Evolutionary conservation across 2,113 vertebrate genomes (phyloP).

Genomic region (Prolemur simus): DNA sequence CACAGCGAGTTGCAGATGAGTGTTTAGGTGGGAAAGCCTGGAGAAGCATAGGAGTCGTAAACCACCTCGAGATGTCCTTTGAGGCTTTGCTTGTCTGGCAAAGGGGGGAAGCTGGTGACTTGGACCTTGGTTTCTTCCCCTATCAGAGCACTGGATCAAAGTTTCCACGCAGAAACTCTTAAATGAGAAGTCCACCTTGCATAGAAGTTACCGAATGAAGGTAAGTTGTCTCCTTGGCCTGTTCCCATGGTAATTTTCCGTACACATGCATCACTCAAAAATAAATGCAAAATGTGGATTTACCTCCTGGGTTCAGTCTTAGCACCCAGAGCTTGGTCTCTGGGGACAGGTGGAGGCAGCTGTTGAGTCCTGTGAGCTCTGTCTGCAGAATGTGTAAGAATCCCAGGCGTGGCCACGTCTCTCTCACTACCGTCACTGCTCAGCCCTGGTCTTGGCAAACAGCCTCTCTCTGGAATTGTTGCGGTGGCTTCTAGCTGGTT

Average conservation of each 20-base stretch:
- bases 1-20: neutral
- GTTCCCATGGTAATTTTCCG: neutral
- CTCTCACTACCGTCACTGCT: neutral
- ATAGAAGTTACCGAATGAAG: constrained; percentile 60
- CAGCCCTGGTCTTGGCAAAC: neutral
- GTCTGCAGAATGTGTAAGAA: neutral
- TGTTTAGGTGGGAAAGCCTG: neutral
- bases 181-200: constrained; percentile 51
- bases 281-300: neutral
- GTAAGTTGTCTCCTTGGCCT: constrained; percentile 14
- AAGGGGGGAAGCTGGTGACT: neutral
- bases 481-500: neutral
- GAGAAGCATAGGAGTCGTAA: neutral
- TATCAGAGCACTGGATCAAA: neutral
- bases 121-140: neutral
- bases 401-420: neutral
- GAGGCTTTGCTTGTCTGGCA: neutral
- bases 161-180: constrained; percentile 57
- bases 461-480: neutral
- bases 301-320: neutral
- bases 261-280: neutral
- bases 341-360: neutral
- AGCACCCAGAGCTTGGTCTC: neutral
- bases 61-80: neutral
- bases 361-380: rapidly evolving